A percentile compares a stretch with the other conserved stretches of the same genome.
Evolutionary conservation across 2,113 vertebrate genomes (phyloP).

Genomic region (Rhabdornis inornatus): DNA sequence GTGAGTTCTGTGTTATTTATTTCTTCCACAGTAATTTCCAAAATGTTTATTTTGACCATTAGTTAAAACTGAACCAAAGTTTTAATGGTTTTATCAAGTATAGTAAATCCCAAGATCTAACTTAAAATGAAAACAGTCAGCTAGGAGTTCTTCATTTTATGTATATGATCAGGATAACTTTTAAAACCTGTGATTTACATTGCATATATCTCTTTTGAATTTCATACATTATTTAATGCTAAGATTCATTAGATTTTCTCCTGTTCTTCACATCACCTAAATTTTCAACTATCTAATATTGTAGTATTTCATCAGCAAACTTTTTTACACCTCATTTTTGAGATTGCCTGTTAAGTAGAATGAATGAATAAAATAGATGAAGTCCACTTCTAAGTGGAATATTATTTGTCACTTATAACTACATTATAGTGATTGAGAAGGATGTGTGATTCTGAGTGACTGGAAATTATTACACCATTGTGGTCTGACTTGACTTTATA

Average conservation of each 20-base stretch:
- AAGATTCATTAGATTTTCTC: neutral
- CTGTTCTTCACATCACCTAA: neutral
- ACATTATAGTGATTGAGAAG: neutral
- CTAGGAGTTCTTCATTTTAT: neutral
- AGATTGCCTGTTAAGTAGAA: neutral
- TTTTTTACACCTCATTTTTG: neutral
- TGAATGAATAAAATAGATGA: neutral
- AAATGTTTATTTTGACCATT: neutral
- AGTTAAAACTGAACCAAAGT: neutral
- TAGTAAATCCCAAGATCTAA: neutral
- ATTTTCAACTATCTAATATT: neutral
- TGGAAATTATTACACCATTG: neutral
- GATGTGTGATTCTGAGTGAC: neutral
- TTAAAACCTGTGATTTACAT: neutral
- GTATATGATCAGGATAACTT: neutral
- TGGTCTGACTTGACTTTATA: neutral
- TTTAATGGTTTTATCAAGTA: neutral
- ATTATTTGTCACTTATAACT: neutral
- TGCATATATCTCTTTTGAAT: neutral
- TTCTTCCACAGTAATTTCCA: neutral
- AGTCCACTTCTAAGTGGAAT: neutral
- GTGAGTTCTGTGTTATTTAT: neutral
- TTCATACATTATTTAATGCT: neutral
- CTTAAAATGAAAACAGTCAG: neutral
- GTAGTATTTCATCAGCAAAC: neutral